Base-by-base conservation (phyloP, 1,140 invertebrate species). In the Drosophila subpulchrella region DNA sequence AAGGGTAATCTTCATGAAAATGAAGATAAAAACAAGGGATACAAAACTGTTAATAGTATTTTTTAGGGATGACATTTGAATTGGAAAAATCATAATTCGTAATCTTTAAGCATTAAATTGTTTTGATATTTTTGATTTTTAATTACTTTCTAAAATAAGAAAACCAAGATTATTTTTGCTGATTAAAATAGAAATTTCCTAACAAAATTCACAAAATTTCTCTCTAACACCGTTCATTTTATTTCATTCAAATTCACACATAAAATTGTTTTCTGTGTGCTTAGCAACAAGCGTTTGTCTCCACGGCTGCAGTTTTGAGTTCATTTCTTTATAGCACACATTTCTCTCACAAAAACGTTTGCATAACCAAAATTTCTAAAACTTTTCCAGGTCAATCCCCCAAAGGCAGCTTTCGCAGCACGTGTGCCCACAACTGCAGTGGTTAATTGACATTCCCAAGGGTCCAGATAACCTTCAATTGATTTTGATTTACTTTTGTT, bases 341-440 rank as follows among this genome's bases (percentile, higher is more conserved):
- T 67, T 68, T 66, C 48, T 60, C 58, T 57, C 55, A 44, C 67
- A 44, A 59, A 38, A 66, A 50, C 78, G 84, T 86, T 86, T 86
- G 73, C 84, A 89, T 86, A 86, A 86, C 71, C 79, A 80, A 75
- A 78, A 41, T 78, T 77, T 81, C 61, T 60, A 56, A 66, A 58
- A 73, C 36, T 70, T 32, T 60, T 46, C 38, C 58, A 59, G 47
- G 27, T 56, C 20, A 57, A 41, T 36, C 34, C 24, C 15, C 27
- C 34, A n/a, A 3, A 13, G 10, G 20, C 58, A 55, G 20, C 51
- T 50, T 39, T 39, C 20, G 36, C 20, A 41, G 65, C 68, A 71
- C 68, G 68, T 71, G 68, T 30, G 36, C 20, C 6, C 12, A 6
- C 17, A 12, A 56, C 7, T 48, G 51, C 42, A 72, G 6, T 50